Evolutionary conservation across 2,113 vertebrate genomes (phyloP).

Genomic region (Brachyhypopomus occidentalis): DNA sequence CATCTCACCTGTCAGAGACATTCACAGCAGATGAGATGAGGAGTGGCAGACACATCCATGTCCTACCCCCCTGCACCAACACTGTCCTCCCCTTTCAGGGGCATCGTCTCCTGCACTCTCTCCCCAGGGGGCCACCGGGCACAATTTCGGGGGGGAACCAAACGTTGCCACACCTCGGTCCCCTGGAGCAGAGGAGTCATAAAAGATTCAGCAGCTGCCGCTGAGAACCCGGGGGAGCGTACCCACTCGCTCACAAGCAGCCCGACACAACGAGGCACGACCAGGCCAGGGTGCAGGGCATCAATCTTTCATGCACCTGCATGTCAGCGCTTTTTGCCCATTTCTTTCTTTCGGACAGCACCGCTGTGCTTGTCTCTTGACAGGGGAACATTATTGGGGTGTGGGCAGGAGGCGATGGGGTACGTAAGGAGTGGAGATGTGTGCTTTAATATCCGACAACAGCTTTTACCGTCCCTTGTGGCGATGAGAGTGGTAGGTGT

Average conservation of each 20-base stretch:
- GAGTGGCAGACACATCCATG: neutral
- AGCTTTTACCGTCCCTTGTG: neutral
- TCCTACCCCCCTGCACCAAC: neutral
- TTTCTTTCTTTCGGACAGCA: slow-evolving; percentile 10
- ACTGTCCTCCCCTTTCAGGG: slow-evolving; percentile 12
- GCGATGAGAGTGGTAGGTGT: slow-evolving; percentile 3
- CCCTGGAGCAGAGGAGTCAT: slow-evolving; percentile 35
- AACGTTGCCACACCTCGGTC: slow-evolving; percentile 35
- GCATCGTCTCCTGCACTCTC: neutral
- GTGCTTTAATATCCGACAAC: slow-evolving; percentile 41
- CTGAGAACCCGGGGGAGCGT: slow-evolving; percentile 31
- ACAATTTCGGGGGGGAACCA: slow-evolving; percentile 48
- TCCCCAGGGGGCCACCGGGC: slow-evolving; percentile 30
- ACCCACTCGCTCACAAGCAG: slow-evolving; percentile 39
- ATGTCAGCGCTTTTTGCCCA: slow-evolving; percentile 38
- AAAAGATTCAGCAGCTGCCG: slow-evolving; percentile 48
- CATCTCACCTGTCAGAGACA: slow-evolving; percentile 7
- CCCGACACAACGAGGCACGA: slow-evolving; percentile 43
- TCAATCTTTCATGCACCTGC: slow-evolving; percentile 54
- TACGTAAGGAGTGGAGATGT: slow-evolving; percentile 26
- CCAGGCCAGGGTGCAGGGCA: slow-evolving; percentile 15
- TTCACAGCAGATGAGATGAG: neutral
- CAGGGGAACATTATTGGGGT: slow-evolving; percentile 32
- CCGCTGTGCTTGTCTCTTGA: slow-evolving; percentile 39
- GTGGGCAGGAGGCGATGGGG: slow-evolving; percentile 24